A percentile compares a stretch with the other conserved stretches of the same genome.
phyloP scores from a whole-genome alignment of 2,888 invertebrate genomes.

The Eupithecia insigniata region DNA sequence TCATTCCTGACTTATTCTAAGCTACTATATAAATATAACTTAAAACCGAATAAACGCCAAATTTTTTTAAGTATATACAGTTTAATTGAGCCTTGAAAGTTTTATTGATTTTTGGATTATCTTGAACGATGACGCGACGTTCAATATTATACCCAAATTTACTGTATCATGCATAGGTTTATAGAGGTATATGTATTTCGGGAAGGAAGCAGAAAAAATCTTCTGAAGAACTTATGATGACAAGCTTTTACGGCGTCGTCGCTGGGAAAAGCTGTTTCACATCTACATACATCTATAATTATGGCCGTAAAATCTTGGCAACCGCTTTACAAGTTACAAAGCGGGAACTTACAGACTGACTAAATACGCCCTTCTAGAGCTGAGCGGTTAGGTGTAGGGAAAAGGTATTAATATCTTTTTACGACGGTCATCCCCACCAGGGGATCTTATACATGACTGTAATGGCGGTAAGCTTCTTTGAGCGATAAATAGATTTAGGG shows the following conservation, averaged over 20 bases:
- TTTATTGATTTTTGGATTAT: too few relatives aligned
- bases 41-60: too few relatives aligned
- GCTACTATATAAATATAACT: too few relatives aligned
- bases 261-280: not conserved
- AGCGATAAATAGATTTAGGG: not conserved
- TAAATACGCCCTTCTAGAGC: conserved; percentile 38
- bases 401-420: conserved; percentile 24
- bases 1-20: too few relatives aligned
- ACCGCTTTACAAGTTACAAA: conserved; percentile 45
- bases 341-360: conserved; percentile 32
- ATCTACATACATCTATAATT: conserved; percentile 23
- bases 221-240: not conserved
- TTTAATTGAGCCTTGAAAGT: too few relatives aligned
- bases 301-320: conserved; percentile 43
- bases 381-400: conserved; percentile 19
- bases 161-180: too few relatives aligned
- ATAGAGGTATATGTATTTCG: too few relatives aligned
- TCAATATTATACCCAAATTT: too few relatives aligned
- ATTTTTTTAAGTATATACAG: too few relatives aligned
- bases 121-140: too few relatives aligned
- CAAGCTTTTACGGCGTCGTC: not conserved
- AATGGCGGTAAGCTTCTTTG: not conserved
- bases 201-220: too few relatives aligned
- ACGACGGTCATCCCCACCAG: not conserved
- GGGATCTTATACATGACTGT: not conserved